phyloP scores from a whole-genome alignment of 1,140 invertebrate species.

The Hylyphantes graminicola region DNA sequence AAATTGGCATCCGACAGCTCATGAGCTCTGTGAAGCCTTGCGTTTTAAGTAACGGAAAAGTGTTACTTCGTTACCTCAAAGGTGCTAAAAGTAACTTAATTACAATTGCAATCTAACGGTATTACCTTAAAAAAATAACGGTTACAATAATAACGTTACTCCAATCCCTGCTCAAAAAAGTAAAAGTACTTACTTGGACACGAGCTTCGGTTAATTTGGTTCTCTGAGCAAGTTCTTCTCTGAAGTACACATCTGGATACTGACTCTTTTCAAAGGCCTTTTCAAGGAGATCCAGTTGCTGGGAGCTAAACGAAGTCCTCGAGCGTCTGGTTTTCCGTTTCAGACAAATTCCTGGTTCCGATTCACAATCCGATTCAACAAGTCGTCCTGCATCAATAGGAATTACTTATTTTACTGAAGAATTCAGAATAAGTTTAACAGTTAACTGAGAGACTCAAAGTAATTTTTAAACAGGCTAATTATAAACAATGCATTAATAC shows the following conservation, averaged over 20 bases:
- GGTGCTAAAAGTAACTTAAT: no score
- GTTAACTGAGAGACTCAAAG: no score
- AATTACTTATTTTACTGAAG: no score
- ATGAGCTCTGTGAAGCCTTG: no score
- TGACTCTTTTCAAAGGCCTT: constrained; percentile 89
- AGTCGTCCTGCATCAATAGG: neutral
- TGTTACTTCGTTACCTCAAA: no score
- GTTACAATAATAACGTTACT: neutral
- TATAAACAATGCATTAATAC: no score
- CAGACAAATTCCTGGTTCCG: constrained; percentile 81
- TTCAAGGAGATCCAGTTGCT: constrained; percentile 90
- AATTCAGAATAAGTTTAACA: no score
- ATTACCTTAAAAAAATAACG: neutral
- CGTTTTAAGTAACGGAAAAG: no score
- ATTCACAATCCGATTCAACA: constrained; percentile 77
- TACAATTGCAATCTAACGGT: no score
- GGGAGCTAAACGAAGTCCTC: constrained; percentile 86
- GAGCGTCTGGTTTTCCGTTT: constrained; percentile 85
- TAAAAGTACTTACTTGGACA: constrained; percentile 77
- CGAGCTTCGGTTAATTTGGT: constrained; percentile 93
- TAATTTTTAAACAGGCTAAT: no score
- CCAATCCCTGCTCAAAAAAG: neutral
- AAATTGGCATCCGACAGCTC: no score
- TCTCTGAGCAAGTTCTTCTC: constrained; percentile 89
- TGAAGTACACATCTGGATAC: constrained; percentile 92